Evolutionary conservation across 2,888 invertebrate genomes (phyloP), one percentile per base, ranked within the genome.

Genomic region (Papilio protenor): DNA sequence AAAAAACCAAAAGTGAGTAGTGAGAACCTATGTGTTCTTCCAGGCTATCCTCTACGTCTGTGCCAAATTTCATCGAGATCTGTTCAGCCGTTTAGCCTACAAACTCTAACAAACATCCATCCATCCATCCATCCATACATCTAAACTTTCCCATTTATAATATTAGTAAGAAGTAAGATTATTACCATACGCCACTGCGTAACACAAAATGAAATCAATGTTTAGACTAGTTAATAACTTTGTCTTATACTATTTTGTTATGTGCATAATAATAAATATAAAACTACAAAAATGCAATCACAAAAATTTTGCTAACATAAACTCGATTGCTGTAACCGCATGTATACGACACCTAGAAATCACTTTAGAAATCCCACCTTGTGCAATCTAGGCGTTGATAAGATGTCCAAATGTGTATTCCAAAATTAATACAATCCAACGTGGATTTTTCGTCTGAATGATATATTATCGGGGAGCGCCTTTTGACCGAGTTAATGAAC

Each of bases 401-500:
- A 74, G 11, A 61, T 75, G 23, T 52, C 49, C 69, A 40, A 71
- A 74, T 45, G 16, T 61, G 49, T 61, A 72, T 64, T 18, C 69
- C 27, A 70, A 55, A 57, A 69, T 55, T 27, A 75, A 55, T 69
- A 45, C 11, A 71, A 52, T 40, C 33, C 55, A 66, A 75, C 10
- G 14, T 47, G 59, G 11, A 23, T 14, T 64, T 72, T 71, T 78
- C 61, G 71, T 52, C 71, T 55, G n/a, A 55, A 55, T 66, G 47
- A 76, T 78, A 78, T 75, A 80, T 79, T 70, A 77, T 73, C 75
- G 71, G 49, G 45, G 40, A 78, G 77, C 80, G 81, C 83, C 82
- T 83, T 82, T 81, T 75, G 71, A 79, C 76, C 76, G 66, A 75
- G 66, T 75, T 78, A 81, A 82, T 84, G 81, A 80, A 81, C 81